Conservation (phyloP, 2,113 vertebrate genomes). For the Pyxicephalus adspersus region DNA sequence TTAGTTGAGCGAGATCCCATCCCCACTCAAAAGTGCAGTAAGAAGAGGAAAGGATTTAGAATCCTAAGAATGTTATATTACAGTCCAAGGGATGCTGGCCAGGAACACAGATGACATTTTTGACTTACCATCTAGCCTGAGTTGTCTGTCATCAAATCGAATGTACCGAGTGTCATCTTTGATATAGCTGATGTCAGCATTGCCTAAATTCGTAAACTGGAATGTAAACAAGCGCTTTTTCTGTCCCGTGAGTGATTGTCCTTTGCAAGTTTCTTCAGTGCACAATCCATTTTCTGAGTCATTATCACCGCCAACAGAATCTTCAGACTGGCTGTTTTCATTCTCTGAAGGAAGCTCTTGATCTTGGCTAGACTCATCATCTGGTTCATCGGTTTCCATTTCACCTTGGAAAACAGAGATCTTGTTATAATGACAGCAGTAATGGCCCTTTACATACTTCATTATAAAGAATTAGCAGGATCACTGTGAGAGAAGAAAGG, state of each 20-base stretch:
- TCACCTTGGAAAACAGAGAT: constrained; percentile 77
- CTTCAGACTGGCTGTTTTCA: constrained; percentile 96
- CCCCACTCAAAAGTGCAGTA: too few relatives aligned
- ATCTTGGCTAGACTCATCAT: constrained; percentile 97
- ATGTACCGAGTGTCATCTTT: constrained; percentile 94
- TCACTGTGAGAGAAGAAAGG: too few relatives aligned
- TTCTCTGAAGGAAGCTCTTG: constrained; percentile 97
- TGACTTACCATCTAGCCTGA: constrained; percentile 88
- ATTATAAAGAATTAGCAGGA: neutral
- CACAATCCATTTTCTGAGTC: constrained; percentile 93
- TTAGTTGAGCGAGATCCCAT: too few relatives aligned
- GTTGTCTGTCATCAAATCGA: constrained; percentile 93
- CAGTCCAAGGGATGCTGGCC: too few relatives aligned
- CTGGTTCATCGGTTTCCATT: constrained; percentile 98
- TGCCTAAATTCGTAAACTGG: constrained; percentile 98
- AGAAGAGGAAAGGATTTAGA: too few relatives aligned
- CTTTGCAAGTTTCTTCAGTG: constrained; percentile 85
- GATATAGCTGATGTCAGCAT: constrained; percentile 89
- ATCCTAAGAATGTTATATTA: too few relatives aligned
- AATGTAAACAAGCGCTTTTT: constrained; percentile 95
- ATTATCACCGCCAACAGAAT: constrained; percentile 93
- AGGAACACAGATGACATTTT: too few relatives aligned
- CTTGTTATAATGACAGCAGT: neutral
- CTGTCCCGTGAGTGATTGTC: constrained; percentile 77
- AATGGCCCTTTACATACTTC: neutral